These are phyloP conservation scores for Pampusana beccarii DNA, from an alignment of 2,113 vertebrate species.

Conservation along the genomic window DNA sequence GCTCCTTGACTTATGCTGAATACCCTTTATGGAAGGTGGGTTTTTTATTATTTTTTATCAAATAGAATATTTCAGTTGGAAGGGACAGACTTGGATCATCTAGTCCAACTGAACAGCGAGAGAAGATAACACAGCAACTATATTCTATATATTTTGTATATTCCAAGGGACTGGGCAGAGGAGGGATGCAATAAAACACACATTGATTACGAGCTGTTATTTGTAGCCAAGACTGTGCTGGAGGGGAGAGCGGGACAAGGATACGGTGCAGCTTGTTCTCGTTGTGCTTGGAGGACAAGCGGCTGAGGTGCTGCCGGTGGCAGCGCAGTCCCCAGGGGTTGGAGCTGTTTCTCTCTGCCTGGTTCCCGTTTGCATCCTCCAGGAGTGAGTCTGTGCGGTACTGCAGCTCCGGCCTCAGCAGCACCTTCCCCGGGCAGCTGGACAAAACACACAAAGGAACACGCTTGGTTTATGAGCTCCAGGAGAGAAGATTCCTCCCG, in stretches of 20 bases:
- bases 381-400: constrained; percentile 32
- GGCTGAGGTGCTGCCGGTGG: constrained; percentile 76
- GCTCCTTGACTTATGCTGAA: not conserved
- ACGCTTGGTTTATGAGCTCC: not conserved
- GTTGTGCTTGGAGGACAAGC: constrained; percentile 71
- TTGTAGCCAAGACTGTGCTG: not conserved
- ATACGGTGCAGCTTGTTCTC: constrained; percentile 78
- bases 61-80: not conserved
- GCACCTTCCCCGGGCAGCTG: constrained; percentile 49
- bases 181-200: not conserved
- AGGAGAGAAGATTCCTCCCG: not conserved
- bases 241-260: constrained; percentile 22
- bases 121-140: not conserved
- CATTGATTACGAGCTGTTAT: not conserved
- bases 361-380: constrained; percentile 56
- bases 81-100: not conserved
- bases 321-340: constrained; percentile 81
- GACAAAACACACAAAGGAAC: not conserved
- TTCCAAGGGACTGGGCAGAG: not conserved
- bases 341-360: constrained; percentile 58
- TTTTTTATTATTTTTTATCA: not conserved
- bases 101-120: not conserved
- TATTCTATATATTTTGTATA: not conserved
- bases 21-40: not conserved
- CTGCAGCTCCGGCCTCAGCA: constrained; percentile 65